Evolutionary conservation across 2,797 vertebrate species (phyloP), one percentile per base, ranked within the genome.

Genomic region (Neosalanx taihuensis): DNA sequence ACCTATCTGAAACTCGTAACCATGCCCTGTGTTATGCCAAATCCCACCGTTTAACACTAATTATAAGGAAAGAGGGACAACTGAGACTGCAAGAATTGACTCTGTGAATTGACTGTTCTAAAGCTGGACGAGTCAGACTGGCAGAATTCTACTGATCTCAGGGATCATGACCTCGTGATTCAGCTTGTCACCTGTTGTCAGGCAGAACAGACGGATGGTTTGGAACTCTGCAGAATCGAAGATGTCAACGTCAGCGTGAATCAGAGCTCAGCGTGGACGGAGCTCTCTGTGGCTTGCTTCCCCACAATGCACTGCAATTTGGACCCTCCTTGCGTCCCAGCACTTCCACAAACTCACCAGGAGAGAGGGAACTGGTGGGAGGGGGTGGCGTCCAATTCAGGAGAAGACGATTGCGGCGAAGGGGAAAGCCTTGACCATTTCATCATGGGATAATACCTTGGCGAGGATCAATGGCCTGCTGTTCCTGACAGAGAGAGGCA

Each of bases 391-490:
- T 23, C 73, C 41, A 80, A 57, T 72, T 77, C 26, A 63, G 81
- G 51, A 79, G 77, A 76, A 5, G 20, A 13, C 79, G 74, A 81
- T 63, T 46, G 60, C 15, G 61, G 18, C 2, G 30, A 18, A 13
- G 17, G 65, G 17, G 65, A 81, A 75, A 79, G 13, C 33, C 53
- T 13, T 56, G 69, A 65, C 76, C 72, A 74, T 84, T 84, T 78
- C 67, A 82, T 87, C 74, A 85, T 66, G 75, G 78, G 73, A 68
- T 75, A 82, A 81, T 75, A 62, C 73, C 69, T 83, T 49, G 31
- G 64, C 73, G 73, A 76, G 70, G 76, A 90, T 90, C 79, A 83
- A 83, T 88, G 81, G 41, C 61, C 18, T n/a, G 2, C 41, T 79
- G 57, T 71, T 64, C 3, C 76, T 15, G 72, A 6, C 64, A 5